Evolutionary conservation across 2,113 vertebrate genomes (phyloP).

Genomic region (Barbus barbus): DNA sequence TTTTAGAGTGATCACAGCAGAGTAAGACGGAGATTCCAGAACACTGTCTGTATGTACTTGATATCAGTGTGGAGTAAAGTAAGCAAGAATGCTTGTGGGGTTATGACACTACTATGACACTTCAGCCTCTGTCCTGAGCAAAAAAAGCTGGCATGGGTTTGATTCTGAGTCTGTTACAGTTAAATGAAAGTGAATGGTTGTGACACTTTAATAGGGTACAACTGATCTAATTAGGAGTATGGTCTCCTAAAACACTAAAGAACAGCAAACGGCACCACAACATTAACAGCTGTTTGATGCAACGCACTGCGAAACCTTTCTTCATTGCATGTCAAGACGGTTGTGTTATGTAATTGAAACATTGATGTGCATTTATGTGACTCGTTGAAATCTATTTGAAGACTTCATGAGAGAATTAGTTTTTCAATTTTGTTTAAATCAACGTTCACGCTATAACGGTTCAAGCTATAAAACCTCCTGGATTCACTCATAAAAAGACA

Average conservation of each 20-base stretch:
- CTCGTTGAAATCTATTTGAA: not conserved
- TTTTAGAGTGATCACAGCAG: not conserved
- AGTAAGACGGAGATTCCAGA: not conserved
- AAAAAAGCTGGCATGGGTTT: not conserved
- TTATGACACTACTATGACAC: not conserved
- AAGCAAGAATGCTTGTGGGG: not conserved
- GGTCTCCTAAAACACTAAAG: not conserved
- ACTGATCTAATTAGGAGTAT: not conserved
- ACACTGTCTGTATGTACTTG: not conserved
- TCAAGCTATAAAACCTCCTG: too few relatives aligned
- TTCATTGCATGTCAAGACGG: not conserved
- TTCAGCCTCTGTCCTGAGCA: not conserved
- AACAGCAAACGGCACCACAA: not conserved
- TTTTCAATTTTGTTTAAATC: too few relatives aligned
- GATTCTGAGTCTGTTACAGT: not conserved
- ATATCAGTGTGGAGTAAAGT: not conserved
- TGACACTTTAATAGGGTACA: not conserved
- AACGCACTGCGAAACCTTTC: not conserved
- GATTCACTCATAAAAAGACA: too few relatives aligned
- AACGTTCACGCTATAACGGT: too few relatives aligned
- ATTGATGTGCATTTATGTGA: not conserved
- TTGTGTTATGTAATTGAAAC: not conserved
- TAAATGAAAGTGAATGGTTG: not conserved
- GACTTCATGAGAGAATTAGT: not conserved
- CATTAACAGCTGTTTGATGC: not conserved